Evolutionary conservation across 2,888 invertebrate species (phyloP).

Genomic region (Prosapia bicincta): DNA sequence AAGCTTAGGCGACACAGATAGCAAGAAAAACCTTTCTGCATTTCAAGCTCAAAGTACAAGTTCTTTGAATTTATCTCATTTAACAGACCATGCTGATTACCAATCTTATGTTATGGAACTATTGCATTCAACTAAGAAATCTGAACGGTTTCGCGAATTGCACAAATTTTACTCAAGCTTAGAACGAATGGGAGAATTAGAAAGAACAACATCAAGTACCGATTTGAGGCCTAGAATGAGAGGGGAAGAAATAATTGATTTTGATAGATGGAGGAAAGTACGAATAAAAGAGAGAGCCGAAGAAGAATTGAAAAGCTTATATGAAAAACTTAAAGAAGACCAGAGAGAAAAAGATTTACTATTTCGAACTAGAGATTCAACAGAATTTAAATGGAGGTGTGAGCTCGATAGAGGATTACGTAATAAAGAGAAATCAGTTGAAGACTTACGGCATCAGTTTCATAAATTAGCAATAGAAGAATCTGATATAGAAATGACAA

Average conservation of each 20-base stretch:
- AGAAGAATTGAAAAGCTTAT: constrained; percentile 72
- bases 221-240: constrained; percentile 68
- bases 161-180: constrained; percentile 81
- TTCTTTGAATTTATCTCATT: constrained; percentile 47
- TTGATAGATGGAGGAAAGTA: constrained; percentile 81
- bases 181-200: constrained; percentile 79
- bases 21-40: constrained; percentile 14
- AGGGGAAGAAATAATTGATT: constrained; percentile 80
- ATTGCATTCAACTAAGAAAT: constrained; percentile 60
- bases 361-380: constrained; percentile 71
- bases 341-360: constrained; percentile 82
- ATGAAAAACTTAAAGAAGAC: constrained; percentile 69
- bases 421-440: constrained; percentile 82
- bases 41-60: constrained; percentile 46
- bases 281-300: constrained; percentile 76
- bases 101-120: constrained; percentile 64
- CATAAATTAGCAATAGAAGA: constrained; percentile 56
- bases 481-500: constrained; percentile 50
- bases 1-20: constrained; percentile 63
- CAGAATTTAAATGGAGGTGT: constrained; percentile 71
- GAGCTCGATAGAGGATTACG: constrained; percentile 76
- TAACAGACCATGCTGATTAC: constrained; percentile 50
- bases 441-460: constrained; percentile 76
- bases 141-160: constrained; percentile 77
- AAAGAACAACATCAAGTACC: constrained; percentile 66